Evolutionary conservation across 2,113 vertebrate species (phyloP).

Genomic region (Pituophis catenifer): DNA sequence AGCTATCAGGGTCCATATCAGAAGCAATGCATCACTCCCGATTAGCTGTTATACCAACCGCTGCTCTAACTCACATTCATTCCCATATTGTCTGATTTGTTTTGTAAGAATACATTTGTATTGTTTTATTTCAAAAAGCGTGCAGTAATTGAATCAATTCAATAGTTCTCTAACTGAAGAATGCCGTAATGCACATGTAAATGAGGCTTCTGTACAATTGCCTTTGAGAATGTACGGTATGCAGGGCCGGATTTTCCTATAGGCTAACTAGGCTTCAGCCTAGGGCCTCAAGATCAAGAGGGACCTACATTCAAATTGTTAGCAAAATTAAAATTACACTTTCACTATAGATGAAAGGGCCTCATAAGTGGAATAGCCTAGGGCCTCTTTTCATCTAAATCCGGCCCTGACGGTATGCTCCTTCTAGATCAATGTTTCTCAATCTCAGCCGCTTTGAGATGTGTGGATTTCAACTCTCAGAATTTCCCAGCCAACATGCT

Average conservation of each 20-base stretch:
- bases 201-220: background rate
- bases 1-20: background rate
- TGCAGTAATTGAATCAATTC: conserved; percentile 64
- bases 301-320: no score
- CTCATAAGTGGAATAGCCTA: no score
- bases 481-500: background rate
- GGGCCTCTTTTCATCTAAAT: no score
- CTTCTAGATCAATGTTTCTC: background rate
- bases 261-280: no score
- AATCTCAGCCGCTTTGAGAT: background rate
- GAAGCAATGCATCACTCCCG: background rate
- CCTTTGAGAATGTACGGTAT: background rate
- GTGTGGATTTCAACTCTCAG: background rate
- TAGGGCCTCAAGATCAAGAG: no score
- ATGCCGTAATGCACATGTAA: conserved; percentile 42
- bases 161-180: conserved; percentile 47
- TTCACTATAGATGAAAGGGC: no score
- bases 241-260: no score
- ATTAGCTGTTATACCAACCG: background rate
- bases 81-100: background rate
- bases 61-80: background rate
- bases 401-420: background rate
- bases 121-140: conserved; percentile 19
- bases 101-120: background rate
- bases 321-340: no score